Conservation (phyloP, 2,797 vertebrate genomes). For the Muscicapa striata region DNA sequence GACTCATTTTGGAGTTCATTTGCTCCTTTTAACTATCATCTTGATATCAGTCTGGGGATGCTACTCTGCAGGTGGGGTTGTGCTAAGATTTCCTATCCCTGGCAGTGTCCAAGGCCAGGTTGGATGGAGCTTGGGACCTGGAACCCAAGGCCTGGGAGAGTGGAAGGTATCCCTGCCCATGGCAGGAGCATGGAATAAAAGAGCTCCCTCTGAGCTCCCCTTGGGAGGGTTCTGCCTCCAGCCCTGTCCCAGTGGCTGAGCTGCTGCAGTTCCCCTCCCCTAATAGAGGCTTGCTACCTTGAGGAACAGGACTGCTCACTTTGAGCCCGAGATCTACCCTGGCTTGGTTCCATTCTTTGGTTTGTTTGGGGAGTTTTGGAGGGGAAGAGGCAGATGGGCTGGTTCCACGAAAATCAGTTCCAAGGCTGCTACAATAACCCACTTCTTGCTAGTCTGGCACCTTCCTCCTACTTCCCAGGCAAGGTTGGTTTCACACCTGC, state of each 20-base stretch:
- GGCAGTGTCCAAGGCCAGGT: background rate
- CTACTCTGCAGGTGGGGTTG: too few relatives aligned
- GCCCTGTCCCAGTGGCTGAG: background rate
- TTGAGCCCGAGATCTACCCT: fast-evolving
- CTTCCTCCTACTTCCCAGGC: background rate
- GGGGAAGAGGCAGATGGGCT: background rate
- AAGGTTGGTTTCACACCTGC: background rate
- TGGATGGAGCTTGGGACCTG: too few relatives aligned
- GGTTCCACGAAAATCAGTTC: background rate
- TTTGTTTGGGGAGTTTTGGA: background rate
- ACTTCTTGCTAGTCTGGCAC: background rate
- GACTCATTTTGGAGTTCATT: background rate
- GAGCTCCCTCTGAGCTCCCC: background rate
- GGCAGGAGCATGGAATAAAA: background rate
- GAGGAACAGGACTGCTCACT: background rate
- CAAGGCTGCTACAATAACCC: background rate
- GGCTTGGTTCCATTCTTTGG: background rate
- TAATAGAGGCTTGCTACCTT: background rate
- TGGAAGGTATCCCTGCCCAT: background rate
- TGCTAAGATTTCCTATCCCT: background rate
- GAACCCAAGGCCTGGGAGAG: background rate
- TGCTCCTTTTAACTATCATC: background rate
- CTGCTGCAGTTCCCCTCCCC: background rate
- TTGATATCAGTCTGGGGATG: background rate
- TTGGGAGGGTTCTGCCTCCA: background rate